Percentiles rank a stretch among this genome's conserved stretches.
phyloP scores from a whole-genome alignment of 1,140 invertebrate species.

The Atta texana region DNA sequence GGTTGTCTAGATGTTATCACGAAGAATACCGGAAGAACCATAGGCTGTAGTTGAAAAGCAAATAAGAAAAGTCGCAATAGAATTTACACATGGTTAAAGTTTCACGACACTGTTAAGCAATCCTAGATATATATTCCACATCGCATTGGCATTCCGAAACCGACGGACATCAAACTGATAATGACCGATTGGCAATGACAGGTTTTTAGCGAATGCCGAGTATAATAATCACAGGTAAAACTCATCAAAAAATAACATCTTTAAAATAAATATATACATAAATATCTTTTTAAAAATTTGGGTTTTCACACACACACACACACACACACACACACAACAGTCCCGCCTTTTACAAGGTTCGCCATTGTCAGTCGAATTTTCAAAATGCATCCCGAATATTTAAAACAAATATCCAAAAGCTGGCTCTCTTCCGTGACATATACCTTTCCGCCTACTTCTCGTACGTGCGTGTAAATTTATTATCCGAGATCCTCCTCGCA shows the following conservation, averaged over 20 bases:
- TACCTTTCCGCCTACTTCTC: slow-evolving; percentile 60
- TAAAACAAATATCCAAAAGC: not conserved
- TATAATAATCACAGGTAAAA: not conserved
- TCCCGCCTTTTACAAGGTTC: not conserved
- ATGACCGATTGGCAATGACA: not conserved
- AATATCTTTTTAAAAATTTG: not conserved
- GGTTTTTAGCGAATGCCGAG: not conserved
- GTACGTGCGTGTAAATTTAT: slow-evolving; percentile 63
- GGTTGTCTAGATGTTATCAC: slow-evolving; percentile 31
- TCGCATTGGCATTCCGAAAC: slow-evolving; percentile 29
- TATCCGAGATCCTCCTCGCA: slow-evolving; percentile 61
- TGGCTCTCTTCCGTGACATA: slow-evolving; percentile 45
- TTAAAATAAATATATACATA: too few species aligned
- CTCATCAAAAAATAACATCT: not conserved
- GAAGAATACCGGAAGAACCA: slow-evolving; percentile 18
- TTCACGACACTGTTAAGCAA: slow-evolving; percentile 14
- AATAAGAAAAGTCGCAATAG: slow-evolving; percentile 34
- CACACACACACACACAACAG: too few species aligned
- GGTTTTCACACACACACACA: not conserved
- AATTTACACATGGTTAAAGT: slow-evolving; percentile 42
- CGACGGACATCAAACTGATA: not conserved
- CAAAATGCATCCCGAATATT: slow-evolving; percentile 48
- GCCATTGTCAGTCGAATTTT: not conserved
- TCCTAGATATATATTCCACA: not conserved
- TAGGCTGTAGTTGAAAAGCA: slow-evolving; percentile 4